phyloP scores from a whole-genome alignment of 1,140 invertebrate species.

The Drosophila prosaltans region DNA sequence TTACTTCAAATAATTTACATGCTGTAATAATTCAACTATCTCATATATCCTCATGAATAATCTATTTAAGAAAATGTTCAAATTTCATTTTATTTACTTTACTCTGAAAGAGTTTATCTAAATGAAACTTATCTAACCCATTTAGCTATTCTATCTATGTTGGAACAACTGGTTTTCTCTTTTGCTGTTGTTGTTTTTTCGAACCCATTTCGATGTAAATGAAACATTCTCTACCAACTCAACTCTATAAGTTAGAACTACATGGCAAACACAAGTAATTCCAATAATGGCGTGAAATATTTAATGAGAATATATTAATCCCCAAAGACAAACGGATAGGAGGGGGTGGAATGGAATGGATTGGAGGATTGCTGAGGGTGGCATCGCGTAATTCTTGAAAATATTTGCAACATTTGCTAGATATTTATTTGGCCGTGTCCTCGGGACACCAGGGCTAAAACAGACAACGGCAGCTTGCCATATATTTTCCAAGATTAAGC shows the following conservation, averaged over 20 bases:
- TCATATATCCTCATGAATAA: neutral
- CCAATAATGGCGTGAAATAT: conserved; percentile 81
- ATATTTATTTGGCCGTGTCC: conserved; percentile 27
- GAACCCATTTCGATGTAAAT: conserved; percentile 15
- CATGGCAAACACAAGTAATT: conserved; percentile 46
- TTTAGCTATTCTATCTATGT: neutral
- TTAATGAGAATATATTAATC: conserved; percentile 82
- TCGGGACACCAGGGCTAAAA: conserved; percentile 13
- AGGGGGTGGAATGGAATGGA: conserved; percentile 9
- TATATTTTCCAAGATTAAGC: conserved; percentile 79
- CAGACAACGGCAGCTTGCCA: conserved; percentile 60
- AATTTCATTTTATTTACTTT: neutral
- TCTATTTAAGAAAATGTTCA: neutral
- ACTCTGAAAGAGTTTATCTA: neutral
- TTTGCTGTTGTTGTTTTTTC: too few species aligned
- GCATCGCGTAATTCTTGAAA: conserved; percentile 29
- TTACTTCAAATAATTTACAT: too few species aligned
- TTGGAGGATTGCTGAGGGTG: conserved; percentile 10
- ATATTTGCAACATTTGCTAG: conserved; percentile 66
- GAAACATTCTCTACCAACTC: conserved; percentile 1
- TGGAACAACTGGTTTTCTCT: neutral
- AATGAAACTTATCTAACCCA: neutral
- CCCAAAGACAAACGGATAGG: conserved; percentile 40
- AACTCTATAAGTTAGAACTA: conserved; percentile 7
- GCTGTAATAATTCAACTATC: neutral